Conservation (phyloP, 64 coral and sea anemone genomes). For the Dendronephthya gigantea region DNA sequence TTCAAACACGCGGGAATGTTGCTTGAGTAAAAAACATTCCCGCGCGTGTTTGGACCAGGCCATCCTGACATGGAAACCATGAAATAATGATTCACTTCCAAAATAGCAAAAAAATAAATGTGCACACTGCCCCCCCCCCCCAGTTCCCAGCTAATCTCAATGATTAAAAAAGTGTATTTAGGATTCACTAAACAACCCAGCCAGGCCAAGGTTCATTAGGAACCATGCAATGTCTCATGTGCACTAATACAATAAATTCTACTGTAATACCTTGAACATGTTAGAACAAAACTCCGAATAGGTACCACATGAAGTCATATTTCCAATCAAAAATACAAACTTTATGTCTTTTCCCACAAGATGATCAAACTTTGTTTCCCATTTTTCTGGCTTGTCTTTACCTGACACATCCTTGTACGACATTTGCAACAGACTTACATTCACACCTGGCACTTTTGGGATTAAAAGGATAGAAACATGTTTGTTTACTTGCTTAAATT, state of each 20-base stretch:
- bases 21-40: too few species aligned
- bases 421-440: not conserved
- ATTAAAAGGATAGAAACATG: not conserved
- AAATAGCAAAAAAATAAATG: too few species aligned
- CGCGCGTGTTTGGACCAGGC: too few species aligned
- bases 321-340: not conserved
- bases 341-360: not conserved
- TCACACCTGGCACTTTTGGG: not conserved
- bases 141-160: too few species aligned
- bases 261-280: not conserved
- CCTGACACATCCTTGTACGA: not conserved
- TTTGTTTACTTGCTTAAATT: not conserved
- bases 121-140: too few species aligned
- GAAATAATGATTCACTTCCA: too few species aligned
- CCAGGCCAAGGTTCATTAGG: not conserved
- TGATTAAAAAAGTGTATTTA: too few species aligned
- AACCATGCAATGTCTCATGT: not conserved
- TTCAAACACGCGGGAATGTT: too few species aligned
- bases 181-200: too few species aligned
- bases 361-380: not conserved
- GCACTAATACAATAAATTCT: not conserved
- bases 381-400: not conserved
- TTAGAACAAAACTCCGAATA: not conserved
- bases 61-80: too few species aligned
- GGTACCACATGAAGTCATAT: not conserved